A percentile compares a stretch with the other conserved stretches of the same genome.
Conservation (phyloP, 2,113 vertebrate genomes). For the Brachyhypopomus gauderio region DNA sequence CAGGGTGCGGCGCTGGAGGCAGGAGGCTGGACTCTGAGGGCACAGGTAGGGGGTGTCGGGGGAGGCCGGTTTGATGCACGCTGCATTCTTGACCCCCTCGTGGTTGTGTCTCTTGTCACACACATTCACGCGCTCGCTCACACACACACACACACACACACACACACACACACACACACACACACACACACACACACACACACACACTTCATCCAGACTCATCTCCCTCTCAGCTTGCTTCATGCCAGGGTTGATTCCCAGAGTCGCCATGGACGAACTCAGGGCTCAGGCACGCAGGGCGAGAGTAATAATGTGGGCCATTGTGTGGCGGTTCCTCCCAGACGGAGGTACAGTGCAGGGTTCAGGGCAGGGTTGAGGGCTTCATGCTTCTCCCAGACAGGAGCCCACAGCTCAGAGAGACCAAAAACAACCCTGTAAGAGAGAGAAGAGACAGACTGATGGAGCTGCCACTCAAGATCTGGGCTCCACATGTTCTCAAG, state of each 20-base stretch:
- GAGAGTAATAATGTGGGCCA: slow-evolving; percentile 52
- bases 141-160: not conserved
- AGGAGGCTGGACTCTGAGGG: slow-evolving; percentile 69
- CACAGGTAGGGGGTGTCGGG: slow-evolving; percentile 61
- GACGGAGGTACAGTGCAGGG: slow-evolving; percentile 45
- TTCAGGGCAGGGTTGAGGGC: slow-evolving; percentile 44
- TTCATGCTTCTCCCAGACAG: slow-evolving; percentile 12
- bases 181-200: not conserved
- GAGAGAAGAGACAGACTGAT: not conserved
- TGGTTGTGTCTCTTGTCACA: slow-evolving; percentile 64
- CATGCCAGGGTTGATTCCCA: slow-evolving; percentile 54
- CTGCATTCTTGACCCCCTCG: slow-evolving; percentile 72
- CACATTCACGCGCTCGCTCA: not conserved
- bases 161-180: slow-evolving; percentile 4
- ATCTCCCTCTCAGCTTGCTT: slow-evolving; percentile 52
- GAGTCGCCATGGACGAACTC: slow-evolving; percentile 51
- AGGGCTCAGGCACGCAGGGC: slow-evolving; percentile 26
- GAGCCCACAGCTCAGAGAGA: slow-evolving; percentile 32
- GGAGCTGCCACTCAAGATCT: not conserved
- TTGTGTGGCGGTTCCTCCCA: slow-evolving; percentile 40
- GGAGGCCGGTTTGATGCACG: slow-evolving; percentile 64
- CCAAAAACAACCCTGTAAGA: slow-evolving; percentile 34
- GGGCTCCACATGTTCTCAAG: not conserved
- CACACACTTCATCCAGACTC: slow-evolving; percentile 38
- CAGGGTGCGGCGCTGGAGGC: slow-evolving; percentile 68